These are phyloP conservation scores for Parasteatoda lunata DNA, from an alignment of 2,888 invertebrate genomes.

Conservation along the genomic window DNA sequence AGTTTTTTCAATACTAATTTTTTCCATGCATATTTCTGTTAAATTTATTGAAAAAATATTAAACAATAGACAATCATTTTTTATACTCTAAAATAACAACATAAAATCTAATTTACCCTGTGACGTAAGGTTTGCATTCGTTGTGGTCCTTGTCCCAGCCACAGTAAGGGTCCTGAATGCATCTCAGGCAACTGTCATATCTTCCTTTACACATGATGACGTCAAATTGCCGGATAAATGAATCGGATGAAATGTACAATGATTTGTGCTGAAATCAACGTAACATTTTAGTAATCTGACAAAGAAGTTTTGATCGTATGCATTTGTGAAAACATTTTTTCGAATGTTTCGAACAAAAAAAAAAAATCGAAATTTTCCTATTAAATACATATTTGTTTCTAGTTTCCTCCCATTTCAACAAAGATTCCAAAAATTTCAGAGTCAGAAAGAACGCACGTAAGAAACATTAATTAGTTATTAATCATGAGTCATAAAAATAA, in stretches of 20 bases:
- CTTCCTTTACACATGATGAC: slow-evolving; percentile 91
- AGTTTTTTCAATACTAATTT: no score
- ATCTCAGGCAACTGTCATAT: slow-evolving; percentile 93
- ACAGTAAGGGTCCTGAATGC: slow-evolving; percentile 96
- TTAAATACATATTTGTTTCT: no score
- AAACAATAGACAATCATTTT: background rate
- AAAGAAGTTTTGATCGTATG: no score
- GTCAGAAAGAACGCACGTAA: no score
- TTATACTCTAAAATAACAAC: background rate
- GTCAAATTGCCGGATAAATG: slow-evolving; percentile 90
- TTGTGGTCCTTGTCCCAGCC: slow-evolving; percentile 95
- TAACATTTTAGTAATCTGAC: no score
- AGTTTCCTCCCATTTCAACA: no score
- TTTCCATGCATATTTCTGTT: no score
- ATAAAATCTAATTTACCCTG: slow-evolving; percentile 61
- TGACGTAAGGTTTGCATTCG: slow-evolving; percentile 87
- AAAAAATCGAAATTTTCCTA: no score
- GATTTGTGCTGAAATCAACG: slow-evolving; percentile 81
- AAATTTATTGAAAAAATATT: background rate
- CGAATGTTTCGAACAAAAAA: background rate
- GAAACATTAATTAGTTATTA: background rate
- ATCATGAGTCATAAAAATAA: background rate
- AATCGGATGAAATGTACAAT: slow-evolving; percentile 92
- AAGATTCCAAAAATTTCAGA: no score
- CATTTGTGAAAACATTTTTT: background rate